Conservation (phyloP, 2,797 vertebrate species). For the Salmo trutta region DNA sequence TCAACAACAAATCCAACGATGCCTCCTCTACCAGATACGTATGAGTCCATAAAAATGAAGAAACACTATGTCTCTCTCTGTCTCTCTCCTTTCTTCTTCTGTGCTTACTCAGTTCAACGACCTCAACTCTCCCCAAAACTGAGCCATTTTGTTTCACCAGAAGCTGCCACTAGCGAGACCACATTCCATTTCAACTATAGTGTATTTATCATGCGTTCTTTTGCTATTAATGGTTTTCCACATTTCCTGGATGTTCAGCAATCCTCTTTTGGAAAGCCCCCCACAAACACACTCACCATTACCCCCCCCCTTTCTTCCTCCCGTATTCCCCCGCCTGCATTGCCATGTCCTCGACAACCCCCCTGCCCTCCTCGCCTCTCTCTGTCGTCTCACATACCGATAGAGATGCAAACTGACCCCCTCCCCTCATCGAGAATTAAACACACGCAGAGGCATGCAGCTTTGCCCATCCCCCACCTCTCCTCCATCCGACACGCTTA, state of each 20-base stretch:
- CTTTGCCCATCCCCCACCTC: slow-evolving; percentile 51
- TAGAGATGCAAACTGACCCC: slow-evolving; percentile 33
- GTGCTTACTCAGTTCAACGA: neutral
- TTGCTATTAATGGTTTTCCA: neutral
- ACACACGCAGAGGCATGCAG: slow-evolving; percentile 58
- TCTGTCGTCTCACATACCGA: slow-evolving; percentile 68
- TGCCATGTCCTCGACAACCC: slow-evolving; percentile 47
- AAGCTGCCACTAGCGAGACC: neutral
- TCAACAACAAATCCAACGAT: slow-evolving; percentile 11
- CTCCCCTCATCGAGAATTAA: slow-evolving; percentile 46
- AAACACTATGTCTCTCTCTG: slow-evolving; percentile 1
- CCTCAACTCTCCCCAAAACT: slow-evolving; percentile 7
- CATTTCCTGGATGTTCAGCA: slow-evolving; percentile 12
- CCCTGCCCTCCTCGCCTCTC: slow-evolving; percentile 11
- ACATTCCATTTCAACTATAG: neutral
- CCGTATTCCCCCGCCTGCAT: slow-evolving; percentile 31
- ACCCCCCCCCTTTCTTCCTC: slow-evolving; percentile 22
- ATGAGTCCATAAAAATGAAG: slow-evolving; percentile 29
- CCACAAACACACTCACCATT: slow-evolving; percentile 9
- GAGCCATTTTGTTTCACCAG: slow-evolving; percentile 39
- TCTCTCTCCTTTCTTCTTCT: slow-evolving; percentile 13
- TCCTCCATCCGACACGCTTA: slow-evolving; percentile 59
- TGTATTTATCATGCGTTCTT: neutral
- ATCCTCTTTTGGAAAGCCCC: neutral
- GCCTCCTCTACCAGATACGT: slow-evolving; percentile 9